Conservation (phyloP, 2,797 vertebrate genomes). For the Dromococcyx pavoninus region DNA sequence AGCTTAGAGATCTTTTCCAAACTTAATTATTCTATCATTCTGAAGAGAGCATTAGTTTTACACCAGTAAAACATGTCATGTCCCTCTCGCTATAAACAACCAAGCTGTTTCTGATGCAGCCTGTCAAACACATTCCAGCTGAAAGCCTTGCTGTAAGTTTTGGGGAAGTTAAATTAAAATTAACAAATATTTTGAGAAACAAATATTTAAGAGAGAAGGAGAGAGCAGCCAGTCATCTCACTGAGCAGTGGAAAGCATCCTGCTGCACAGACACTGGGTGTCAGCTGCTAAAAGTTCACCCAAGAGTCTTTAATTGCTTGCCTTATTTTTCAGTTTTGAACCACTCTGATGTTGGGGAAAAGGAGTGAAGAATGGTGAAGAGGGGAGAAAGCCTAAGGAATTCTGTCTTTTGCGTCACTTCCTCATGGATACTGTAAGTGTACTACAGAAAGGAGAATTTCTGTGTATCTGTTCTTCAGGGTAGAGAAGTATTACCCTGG, state of each 20-base stretch:
- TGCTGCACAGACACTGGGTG: fast-evolving
- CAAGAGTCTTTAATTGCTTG: not conserved
- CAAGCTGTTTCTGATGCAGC: not conserved
- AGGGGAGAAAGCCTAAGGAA: not conserved
- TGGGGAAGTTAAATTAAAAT: not conserved
- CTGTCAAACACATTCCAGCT: not conserved
- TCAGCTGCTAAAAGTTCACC: not conserved
- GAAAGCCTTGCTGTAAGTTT: not conserved
- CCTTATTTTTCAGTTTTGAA: not conserved
- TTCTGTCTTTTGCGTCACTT: not conserved
- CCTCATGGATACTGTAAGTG: not conserved
- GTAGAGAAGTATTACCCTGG: not conserved
- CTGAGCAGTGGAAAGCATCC: not conserved
- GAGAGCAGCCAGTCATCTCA: not conserved
- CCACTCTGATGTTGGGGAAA: not conserved
- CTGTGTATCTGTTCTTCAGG: not conserved
- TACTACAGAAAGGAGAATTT: not conserved
- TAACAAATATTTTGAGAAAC: not conserved
- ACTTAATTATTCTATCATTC: too few relatives aligned
- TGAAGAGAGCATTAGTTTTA: too few relatives aligned
- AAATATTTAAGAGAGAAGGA: not conserved
- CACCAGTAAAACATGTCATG: fast-evolving
- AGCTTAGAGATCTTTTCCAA: too few relatives aligned
- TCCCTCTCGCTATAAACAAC: not conserved
- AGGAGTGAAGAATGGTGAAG: not conserved